These are phyloP conservation scores for Megalonaias nervosa DNA, from an alignment of 1,140 invertebrate genomes.

Conservation along the genomic window DNA sequence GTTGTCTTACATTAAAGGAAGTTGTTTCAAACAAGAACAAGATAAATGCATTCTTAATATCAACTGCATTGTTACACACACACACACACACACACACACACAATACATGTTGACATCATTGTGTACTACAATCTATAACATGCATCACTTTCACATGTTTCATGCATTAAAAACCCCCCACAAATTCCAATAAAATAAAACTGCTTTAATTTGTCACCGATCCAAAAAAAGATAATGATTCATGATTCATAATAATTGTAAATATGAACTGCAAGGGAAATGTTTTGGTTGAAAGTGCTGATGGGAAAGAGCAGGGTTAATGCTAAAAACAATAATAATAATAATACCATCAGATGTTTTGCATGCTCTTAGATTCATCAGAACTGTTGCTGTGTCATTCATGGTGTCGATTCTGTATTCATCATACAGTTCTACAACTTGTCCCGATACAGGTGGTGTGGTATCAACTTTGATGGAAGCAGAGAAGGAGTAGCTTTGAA, in stretches of 20 bases:
- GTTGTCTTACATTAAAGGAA: too few species aligned
- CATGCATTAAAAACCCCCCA: too few species aligned
- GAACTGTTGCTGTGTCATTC: constrained; percentile 22
- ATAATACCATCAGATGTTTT: constrained; percentile 25
- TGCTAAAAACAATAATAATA: neutral
- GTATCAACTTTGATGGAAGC: constrained; percentile 39
- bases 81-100: too few species aligned
- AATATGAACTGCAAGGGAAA: neutral
- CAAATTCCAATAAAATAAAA: too few species aligned
- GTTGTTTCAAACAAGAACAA: too few species aligned
- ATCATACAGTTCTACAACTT: constrained; percentile 43
- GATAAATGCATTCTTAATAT: too few species aligned
- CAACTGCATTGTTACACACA: too few species aligned
- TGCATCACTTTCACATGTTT: too few species aligned
- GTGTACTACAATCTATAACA: too few species aligned
- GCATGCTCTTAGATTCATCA: constrained; percentile 37
- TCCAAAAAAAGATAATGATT: too few species aligned
- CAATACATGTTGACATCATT: too few species aligned
- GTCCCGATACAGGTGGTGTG: constrained; percentile 41
- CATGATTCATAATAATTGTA: neutral
- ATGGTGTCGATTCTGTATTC: constrained; percentile 30
- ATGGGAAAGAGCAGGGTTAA: neutral
- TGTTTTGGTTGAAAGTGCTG: neutral
- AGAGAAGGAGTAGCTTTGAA: constrained; percentile 37
- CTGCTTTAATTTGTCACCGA: too few species aligned